Base-by-base conservation (phyloP, 2,888 invertebrate genomes). In the Trissoscelio sp. region DNA sequence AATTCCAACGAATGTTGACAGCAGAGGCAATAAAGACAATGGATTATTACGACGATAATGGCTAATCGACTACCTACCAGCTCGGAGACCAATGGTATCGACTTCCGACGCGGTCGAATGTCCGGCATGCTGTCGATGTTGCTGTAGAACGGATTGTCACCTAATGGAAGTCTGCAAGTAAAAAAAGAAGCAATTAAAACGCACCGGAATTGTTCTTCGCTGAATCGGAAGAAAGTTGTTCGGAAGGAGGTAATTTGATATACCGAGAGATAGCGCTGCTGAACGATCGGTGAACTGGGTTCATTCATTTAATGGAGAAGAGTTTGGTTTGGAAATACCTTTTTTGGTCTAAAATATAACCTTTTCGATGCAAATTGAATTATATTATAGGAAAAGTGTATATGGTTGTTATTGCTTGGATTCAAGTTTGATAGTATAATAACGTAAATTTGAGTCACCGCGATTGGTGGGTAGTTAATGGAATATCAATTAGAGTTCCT, bases 81-180 rank as follows among this genome's bases (percentile, higher is more conserved):
- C 93, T 99, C 99, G 81, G 99, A 99, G 88, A 99, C 99, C 89
- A 99, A 94, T 31, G 99, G 98, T 90, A 99, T 98, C 64, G 98
- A 98, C 93, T 99, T 99, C 91, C 98, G 94, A 89, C 98, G 94
- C 67, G 98, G 98, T 89, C 98, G 95, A 92, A 99, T 99, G 92
- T 99, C 99, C 60, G 99, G 99, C 97, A 98, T 99, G 91, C 99
- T 99, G 94, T 99, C 99, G 93, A 99, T 99, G 92, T 98, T 98
- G 92, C 98, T 98, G 94, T 99, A 99, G 94, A 99, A 99, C 7
- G 99, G 98, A 93, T 99, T 99, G 93, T 98, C 97, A 86, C 97
- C 96, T 78, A 78, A 46, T 16, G 97, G 96, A 90, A 97, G 97
- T 86, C 96, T 96, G 93, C 24, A 12, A 93, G 92, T 85, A 88